Percentiles rank a stretch among this genome's conserved stretches.
Conservation (phyloP, 2,888 invertebrate genomes). For the Brachyptera putata region DNA sequence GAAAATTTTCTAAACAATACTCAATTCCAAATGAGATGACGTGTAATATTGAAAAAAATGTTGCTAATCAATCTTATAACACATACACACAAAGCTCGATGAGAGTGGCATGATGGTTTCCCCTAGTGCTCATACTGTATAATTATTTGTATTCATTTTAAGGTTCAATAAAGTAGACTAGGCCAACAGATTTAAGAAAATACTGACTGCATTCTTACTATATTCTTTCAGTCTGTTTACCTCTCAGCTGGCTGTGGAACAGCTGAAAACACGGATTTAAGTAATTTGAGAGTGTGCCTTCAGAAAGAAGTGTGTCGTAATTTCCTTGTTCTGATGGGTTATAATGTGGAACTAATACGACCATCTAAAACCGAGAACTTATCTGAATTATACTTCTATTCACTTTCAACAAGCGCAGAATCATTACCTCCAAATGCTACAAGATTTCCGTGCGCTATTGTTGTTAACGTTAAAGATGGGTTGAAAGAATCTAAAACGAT, state of each 20-base stretch:
- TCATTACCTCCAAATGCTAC: slow-evolving; percentile 36
- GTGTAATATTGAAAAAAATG: too few species aligned
- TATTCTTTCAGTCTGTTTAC: slow-evolving; percentile 9
- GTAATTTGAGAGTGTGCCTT: slow-evolving; percentile 43
- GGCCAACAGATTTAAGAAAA: too few species aligned
- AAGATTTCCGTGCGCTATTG: slow-evolving; percentile 54
- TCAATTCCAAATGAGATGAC: too few species aligned
- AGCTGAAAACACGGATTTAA: slow-evolving; percentile 41
- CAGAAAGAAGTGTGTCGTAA: slow-evolving; percentile 43
- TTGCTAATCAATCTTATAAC: too few species aligned
- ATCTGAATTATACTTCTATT: slow-evolving; percentile 43
- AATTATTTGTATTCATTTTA: too few species aligned
- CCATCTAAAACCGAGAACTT: slow-evolving; percentile 40
- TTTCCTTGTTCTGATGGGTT: slow-evolving; percentile 41
- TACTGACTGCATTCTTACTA: neutral
- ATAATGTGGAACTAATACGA: slow-evolving; percentile 24
- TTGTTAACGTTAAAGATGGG: slow-evolving; percentile 54
- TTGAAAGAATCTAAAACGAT: slow-evolving; percentile 50
- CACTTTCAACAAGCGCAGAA: slow-evolving; percentile 47
- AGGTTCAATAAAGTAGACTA: too few species aligned
- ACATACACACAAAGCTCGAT: too few species aligned
- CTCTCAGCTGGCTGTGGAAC: slow-evolving; percentile 36
- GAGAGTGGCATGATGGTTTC: too few species aligned
- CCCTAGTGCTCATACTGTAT: too few species aligned
- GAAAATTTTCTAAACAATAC: too few species aligned